Percentiles rank a stretch among this genome's conserved stretches.
Conservation (phyloP, 2,888 invertebrate species). For the Ophion slaviceki region DNA sequence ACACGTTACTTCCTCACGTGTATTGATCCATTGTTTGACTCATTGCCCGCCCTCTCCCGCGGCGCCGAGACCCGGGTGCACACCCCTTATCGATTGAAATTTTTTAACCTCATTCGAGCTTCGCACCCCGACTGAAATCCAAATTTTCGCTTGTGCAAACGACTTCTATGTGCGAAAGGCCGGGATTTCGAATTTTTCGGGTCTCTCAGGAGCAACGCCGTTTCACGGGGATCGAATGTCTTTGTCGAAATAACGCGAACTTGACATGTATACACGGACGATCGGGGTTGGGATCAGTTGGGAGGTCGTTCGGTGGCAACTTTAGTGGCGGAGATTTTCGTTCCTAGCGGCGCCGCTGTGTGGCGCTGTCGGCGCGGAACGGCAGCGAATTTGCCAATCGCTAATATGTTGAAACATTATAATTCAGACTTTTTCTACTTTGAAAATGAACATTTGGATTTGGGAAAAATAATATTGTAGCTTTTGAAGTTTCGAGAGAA, state of each 20-base stretch:
- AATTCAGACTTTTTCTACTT: too few species aligned
- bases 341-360: not conserved
- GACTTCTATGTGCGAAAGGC: not conserved
- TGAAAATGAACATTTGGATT: too few species aligned
- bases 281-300: not conserved
- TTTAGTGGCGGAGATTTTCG: not conserved
- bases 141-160: not conserved
- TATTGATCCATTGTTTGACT: conserved; percentile 81
- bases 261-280: not conserved
- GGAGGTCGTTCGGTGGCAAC: not conserved
- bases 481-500: too few species aligned
- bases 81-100: conserved; percentile 55
- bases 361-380: not conserved
- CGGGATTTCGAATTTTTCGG: not conserved
- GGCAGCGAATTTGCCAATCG: not conserved
- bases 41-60: conserved; percentile 44
- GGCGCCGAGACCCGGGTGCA: conserved; percentile 24
- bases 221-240: too few species aligned
- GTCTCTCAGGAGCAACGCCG: not conserved
- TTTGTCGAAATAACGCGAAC: not conserved
- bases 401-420: too few species aligned
- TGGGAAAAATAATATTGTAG: too few species aligned
- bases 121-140: not conserved
- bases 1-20: conserved; percentile 60
- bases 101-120: conserved; percentile 49